Evolutionary conservation across 2,797 vertebrate genomes (phyloP).

Genomic region (Antrozous pallidus): DNA sequence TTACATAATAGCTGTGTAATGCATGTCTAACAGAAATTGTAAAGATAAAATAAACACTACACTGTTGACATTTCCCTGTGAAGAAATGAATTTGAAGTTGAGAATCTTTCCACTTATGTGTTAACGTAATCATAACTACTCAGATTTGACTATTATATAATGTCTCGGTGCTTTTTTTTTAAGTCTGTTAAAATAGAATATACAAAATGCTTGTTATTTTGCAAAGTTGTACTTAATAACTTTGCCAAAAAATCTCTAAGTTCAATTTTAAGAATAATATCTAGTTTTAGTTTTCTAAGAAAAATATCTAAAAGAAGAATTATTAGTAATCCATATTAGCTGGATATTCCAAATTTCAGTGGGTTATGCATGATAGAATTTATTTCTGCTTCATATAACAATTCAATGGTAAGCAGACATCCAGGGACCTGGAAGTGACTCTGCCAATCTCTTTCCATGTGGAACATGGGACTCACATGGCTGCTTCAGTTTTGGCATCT

Average conservation of each 20-base stretch:
- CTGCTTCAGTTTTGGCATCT: not conserved
- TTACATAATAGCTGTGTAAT: not conserved
- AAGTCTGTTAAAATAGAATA: not conserved
- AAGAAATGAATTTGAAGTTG: conserved; percentile 10
- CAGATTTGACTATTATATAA: not conserved
- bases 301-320: not conserved
- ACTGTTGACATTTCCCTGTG: not conserved
- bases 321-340: not conserved
- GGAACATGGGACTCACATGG: not conserved
- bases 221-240: not conserved
- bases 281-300: not conserved
- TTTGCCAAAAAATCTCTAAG: not conserved
- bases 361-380: not conserved
- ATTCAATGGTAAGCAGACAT: not conserved
- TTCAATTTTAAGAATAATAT: not conserved
- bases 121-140: not conserved
- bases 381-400: not conserved
- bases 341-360: not conserved
- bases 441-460: not conserved
- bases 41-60: not conserved
- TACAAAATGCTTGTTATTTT: not conserved
- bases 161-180: not conserved
- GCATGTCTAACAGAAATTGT: not conserved
- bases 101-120: not conserved
- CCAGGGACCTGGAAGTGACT: not conserved